These are phyloP conservation scores for Ephialtes manifestator DNA, from an alignment of 2,888 invertebrate species.

Conservation along the genomic window DNA sequence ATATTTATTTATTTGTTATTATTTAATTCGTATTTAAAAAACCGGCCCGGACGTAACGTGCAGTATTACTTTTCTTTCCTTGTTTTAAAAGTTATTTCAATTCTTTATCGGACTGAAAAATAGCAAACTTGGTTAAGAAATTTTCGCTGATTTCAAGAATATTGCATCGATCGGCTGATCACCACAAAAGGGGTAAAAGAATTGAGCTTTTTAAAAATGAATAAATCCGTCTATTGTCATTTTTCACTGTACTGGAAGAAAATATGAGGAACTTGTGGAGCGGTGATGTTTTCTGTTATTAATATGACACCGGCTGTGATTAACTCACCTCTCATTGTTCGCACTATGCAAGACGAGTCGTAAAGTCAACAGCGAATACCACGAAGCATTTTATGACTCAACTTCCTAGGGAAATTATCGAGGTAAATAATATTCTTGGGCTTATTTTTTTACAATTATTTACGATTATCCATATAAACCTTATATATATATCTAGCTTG, in stretches of 20 bases:
- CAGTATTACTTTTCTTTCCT: too few relatives aligned
- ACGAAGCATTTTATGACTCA: constrained; percentile 14
- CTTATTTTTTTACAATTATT: background rate
- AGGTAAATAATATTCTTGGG: background rate
- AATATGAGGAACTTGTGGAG: constrained; percentile 20
- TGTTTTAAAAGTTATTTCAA: too few relatives aligned
- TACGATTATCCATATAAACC: background rate
- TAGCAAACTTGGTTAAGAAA: too few relatives aligned
- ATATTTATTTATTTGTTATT: too few relatives aligned
- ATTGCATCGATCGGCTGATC: too few relatives aligned
- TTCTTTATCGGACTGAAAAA: too few relatives aligned
- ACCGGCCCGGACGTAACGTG: too few relatives aligned
- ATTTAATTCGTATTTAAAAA: too few relatives aligned
- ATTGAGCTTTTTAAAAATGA: background rate
- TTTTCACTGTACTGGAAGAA: background rate
- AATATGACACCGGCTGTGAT: constrained; percentile 32
- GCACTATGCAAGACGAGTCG: constrained; percentile 18
- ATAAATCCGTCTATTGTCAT: constrained; percentile 9
- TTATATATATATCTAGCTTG: background rate
- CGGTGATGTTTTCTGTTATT: constrained; percentile 53
- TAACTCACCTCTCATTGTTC: constrained; percentile 45
- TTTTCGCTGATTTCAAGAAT: too few relatives aligned
- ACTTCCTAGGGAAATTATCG: background rate
- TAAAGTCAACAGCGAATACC: background rate
- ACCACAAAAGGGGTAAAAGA: too few relatives aligned